Evolutionary conservation across 2,888 invertebrate species (phyloP).

Genomic region (Synanthedon myopaeformis): DNA sequence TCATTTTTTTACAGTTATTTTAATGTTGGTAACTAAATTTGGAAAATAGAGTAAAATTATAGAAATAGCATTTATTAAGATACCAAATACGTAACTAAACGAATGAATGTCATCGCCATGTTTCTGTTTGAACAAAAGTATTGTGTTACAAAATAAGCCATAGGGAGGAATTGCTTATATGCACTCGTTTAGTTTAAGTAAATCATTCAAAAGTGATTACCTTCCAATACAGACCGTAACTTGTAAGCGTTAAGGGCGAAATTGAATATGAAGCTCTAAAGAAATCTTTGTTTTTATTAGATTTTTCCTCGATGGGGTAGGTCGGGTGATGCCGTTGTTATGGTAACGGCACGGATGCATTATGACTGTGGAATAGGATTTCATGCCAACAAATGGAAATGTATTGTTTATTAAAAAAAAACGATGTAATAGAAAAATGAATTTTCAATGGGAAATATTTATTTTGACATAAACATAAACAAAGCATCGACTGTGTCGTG

Average conservation of each 20-base stretch:
- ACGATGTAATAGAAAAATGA: too few relatives aligned
- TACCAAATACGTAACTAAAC: too few relatives aligned
- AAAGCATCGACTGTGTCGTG: too few relatives aligned
- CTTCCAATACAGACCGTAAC: background rate
- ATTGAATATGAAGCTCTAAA: background rate
- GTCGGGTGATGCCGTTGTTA: constrained; percentile 36
- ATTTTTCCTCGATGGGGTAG: constrained; percentile 29
- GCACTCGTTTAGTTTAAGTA: constrained; percentile 8
- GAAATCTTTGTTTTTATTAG: constrained; percentile 34
- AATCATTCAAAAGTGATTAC: constrained; percentile 13
- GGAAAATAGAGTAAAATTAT: too few relatives aligned
- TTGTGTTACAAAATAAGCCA: background rate
- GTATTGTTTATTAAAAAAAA: too few relatives aligned
- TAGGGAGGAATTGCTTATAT: background rate
- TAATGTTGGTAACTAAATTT: too few relatives aligned
- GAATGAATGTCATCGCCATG: background rate
- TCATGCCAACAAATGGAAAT: background rate
- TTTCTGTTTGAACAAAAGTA: background rate
- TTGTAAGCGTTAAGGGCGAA: background rate
- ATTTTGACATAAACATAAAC: too few relatives aligned
- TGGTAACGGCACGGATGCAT: constrained; percentile 24
- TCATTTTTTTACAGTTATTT: too few relatives aligned
- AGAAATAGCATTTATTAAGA: too few relatives aligned
- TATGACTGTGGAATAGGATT: constrained; percentile 9
- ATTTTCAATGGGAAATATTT: too few relatives aligned